A percentile compares a stretch with the other conserved stretches of the same genome.
These are phyloP conservation scores for Paracanthobrama guichenoti DNA, from an alignment of 2,113 vertebrate species.

Conservation along the genomic window DNA sequence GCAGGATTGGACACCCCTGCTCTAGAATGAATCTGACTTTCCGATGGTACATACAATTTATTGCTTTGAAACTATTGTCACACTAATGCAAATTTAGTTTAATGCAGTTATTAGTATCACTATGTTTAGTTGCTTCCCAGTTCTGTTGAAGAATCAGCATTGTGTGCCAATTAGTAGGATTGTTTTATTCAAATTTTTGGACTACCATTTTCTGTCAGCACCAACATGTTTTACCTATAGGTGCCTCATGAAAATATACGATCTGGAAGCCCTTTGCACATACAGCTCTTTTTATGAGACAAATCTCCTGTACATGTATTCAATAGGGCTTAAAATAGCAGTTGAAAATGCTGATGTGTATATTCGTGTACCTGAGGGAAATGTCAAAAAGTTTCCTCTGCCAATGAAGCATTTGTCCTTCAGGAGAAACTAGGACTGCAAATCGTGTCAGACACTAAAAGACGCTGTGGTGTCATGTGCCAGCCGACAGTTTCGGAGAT, in stretches of 20 bases:
- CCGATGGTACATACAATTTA: not conserved
- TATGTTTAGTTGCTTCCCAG: not conserved
- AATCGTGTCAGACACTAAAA: conserved; percentile 35
- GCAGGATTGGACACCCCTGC: too few species aligned
- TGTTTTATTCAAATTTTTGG: not conserved
- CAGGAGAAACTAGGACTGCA: conserved; percentile 32
- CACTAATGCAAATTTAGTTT: not conserved
- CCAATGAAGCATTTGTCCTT: conserved; percentile 36
- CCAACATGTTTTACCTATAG: not conserved
- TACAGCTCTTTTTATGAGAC: conserved; percentile 10
- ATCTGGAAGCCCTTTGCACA: not conserved
- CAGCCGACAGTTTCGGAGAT: not conserved
- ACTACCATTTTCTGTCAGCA: not conserved
- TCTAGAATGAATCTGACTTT: not conserved
- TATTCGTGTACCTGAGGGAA: conserved; percentile 8
- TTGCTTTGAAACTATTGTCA: not conserved
- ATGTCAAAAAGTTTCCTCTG: conserved; percentile 30
- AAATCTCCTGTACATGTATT: conserved; percentile 13
- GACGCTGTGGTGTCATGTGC: conserved; percentile 7
- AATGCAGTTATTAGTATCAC: not conserved
- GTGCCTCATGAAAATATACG: not conserved
- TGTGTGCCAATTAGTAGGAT: not conserved
- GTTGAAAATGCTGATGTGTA: conserved; percentile 26
- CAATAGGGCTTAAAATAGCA: conserved; percentile 6
- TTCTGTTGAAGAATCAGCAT: not conserved